phyloP scores from a whole-genome alignment of 1,140 invertebrate genomes.

The Atopsyche davidsoni region DNA sequence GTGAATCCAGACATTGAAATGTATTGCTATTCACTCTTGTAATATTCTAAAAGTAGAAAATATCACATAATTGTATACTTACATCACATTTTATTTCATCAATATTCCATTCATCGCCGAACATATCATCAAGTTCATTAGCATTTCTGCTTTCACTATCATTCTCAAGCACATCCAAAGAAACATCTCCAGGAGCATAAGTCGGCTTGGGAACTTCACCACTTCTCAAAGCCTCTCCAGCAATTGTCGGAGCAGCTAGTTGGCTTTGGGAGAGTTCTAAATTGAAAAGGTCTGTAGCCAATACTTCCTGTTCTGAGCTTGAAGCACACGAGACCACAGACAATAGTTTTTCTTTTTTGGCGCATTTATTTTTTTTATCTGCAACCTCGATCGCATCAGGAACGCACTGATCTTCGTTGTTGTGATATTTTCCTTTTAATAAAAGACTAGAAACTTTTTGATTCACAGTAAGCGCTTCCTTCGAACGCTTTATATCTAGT shows the following conservation, averaged over 20 bases:
- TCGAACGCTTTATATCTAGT: conserved; percentile 4
- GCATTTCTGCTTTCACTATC: conserved; percentile 1
- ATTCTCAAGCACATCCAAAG: conserved; percentile 6
- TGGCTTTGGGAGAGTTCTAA: too few relatives aligned
- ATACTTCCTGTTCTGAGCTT: neutral
- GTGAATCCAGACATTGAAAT: too few relatives aligned
- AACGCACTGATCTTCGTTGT: conserved; percentile 10
- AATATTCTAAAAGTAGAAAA: too few relatives aligned
- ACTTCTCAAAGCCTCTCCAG: neutral
- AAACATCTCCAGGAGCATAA: neutral
- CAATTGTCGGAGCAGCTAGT: neutral
- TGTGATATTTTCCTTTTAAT: conserved; percentile 15
- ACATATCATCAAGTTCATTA: neutral
- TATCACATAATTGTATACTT: too few relatives aligned
- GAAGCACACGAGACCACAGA: neutral
- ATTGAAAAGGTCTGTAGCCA: neutral
- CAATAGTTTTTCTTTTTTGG: conserved; percentile 1
- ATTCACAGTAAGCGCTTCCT: conserved; percentile 1
- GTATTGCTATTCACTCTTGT: too few relatives aligned
- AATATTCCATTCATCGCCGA: neutral
- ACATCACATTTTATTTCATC: neutral
- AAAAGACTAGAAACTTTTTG: conserved; percentile 4
- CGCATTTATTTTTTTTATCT: conserved; percentile 9
- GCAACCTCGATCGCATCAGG: conserved; percentile 1
- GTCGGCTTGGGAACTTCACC: neutral